Conservation (phyloP, 2,797 vertebrate species). For the Mus minutoides region DNA sequence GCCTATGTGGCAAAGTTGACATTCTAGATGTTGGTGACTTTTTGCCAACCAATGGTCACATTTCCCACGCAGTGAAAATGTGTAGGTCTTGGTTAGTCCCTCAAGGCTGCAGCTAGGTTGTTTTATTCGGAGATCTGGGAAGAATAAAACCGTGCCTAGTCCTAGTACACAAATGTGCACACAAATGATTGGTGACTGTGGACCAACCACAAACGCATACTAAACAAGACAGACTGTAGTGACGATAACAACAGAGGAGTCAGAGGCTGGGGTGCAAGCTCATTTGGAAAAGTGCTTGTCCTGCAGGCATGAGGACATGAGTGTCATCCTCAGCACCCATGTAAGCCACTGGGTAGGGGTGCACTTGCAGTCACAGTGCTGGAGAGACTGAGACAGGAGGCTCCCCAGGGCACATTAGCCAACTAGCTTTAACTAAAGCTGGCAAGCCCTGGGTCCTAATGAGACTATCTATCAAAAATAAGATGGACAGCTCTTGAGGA, state of each 20-base stretch:
- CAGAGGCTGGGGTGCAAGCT: not conserved
- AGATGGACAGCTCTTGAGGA: not conserved
- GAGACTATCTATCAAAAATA: not conserved
- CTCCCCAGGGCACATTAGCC: not conserved
- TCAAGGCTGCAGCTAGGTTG: not conserved
- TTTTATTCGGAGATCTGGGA: not conserved
- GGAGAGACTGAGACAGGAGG: not conserved
- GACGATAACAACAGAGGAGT: not conserved
- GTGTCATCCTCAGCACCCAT: not conserved
- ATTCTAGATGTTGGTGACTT: not conserved
- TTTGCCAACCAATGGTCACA: not conserved
- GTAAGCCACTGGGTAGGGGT: rapidly evolving
- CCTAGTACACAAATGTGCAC: not conserved
- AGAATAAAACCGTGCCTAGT: not conserved
- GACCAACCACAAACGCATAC: not conserved
- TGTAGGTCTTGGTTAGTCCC: not conserved
- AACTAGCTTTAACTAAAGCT: not conserved
- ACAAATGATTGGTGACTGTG: not conserved
- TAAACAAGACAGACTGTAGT: not conserved
- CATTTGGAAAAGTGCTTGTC: not conserved
- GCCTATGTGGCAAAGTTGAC: not conserved
- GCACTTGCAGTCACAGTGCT: not conserved
- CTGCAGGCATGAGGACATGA: not conserved
- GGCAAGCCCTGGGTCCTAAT: not conserved
- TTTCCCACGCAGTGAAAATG: not conserved